These are phyloP conservation scores for Aspidiotus destructor DNA, from an alignment of 2,888 invertebrate species.

Conservation along the genomic window DNA sequence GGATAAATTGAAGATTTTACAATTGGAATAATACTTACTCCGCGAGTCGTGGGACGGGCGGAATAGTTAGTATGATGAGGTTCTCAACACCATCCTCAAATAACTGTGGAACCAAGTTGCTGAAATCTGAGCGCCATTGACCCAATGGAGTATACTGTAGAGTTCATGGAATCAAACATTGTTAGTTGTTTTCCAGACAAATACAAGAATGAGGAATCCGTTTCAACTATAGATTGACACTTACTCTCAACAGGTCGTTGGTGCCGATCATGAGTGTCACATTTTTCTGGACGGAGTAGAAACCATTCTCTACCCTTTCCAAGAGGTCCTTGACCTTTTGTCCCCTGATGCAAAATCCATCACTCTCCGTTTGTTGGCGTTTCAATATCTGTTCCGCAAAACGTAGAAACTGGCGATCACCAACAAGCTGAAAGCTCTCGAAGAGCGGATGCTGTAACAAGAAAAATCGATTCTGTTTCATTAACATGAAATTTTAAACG, in stretches of 20 bases:
- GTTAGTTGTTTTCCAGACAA: background rate
- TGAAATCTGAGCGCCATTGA: background rate
- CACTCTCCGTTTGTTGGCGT: conserved; percentile 9
- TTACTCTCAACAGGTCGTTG: conserved; percentile 36
- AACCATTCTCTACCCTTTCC: conserved; percentile 27
- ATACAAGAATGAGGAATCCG: background rate
- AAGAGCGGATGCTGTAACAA: conserved; percentile 31
- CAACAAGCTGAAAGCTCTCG: conserved; percentile 35
- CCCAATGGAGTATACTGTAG: background rate
- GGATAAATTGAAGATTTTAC: too few species aligned
- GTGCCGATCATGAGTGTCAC: conserved; percentile 36
- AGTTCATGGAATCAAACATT: background rate
- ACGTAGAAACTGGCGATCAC: conserved; percentile 36
- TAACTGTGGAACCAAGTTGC: background rate
- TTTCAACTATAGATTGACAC: background rate
- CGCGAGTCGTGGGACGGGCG: conserved; percentile 36
- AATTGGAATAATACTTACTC: too few species aligned
- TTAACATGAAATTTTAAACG: too few species aligned
- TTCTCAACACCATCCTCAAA: background rate
- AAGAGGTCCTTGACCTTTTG: conserved; percentile 35
- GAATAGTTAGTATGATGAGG: conserved; percentile 33
- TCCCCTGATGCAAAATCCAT: conserved; percentile 37
- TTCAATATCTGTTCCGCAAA: conserved; percentile 36
- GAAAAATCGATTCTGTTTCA: too few species aligned
- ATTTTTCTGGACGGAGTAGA: conserved; percentile 34